A percentile compares a stretch with the other conserved stretches of the same genome.
These are phyloP conservation scores for Zosterops pallidus DNA, from an alignment of 2,113 vertebrate species.

Conservation along the genomic window DNA sequence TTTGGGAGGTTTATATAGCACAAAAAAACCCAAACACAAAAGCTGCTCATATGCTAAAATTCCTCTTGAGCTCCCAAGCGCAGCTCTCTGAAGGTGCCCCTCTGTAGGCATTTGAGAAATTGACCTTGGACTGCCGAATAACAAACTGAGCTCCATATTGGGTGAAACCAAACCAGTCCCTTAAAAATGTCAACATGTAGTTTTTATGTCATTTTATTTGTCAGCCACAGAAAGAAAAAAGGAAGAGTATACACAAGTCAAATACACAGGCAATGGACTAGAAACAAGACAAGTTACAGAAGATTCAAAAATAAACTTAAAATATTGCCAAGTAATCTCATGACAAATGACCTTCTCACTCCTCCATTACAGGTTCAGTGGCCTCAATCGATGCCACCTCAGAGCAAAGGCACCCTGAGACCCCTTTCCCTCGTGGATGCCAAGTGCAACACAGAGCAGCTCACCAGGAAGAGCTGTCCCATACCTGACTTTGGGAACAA, in stretches of 20 bases:
- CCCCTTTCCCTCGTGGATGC: fast-evolving
- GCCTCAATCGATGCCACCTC: neutral
- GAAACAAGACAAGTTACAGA: neutral
- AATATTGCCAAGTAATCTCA: neutral
- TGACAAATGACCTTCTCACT: neutral
- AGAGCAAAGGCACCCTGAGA: neutral
- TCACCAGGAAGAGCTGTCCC: neutral
- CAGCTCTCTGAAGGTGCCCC: neutral
- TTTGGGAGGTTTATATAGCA: neutral
- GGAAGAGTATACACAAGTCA: neutral
- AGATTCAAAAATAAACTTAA: neutral
- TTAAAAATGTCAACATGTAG: neutral
- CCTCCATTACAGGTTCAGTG: neutral
- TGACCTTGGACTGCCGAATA: neutral
- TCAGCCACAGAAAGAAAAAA: neutral
- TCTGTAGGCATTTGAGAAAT: neutral
- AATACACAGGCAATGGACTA: neutral
- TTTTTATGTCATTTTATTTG: slow-evolving; percentile 18
- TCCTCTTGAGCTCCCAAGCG: neutral
- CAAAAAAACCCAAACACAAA: neutral
- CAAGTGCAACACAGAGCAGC: neutral
- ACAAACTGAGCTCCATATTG: neutral
- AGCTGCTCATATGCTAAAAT: neutral
- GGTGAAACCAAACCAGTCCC: neutral
- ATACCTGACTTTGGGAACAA: neutral